Conservation (phyloP, 2,888 invertebrate species). For the Cephus pygmeus region DNA sequence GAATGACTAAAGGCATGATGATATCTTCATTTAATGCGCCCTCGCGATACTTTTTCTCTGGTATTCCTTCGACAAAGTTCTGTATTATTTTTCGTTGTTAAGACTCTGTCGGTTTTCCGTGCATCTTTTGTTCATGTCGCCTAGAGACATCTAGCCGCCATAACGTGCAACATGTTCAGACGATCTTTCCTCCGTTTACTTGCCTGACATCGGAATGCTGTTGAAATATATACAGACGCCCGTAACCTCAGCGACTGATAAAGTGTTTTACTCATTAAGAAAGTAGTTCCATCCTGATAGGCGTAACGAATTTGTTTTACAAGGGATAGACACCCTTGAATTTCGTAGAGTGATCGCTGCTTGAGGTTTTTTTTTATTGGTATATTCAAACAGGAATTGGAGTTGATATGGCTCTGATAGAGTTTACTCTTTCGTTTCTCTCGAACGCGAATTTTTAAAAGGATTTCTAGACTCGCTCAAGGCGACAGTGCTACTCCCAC, state of each 20-base stretch:
- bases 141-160: neutral
- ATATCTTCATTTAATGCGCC: neutral
- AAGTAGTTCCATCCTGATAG: neutral
- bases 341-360: neutral
- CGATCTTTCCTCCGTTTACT: neutral
- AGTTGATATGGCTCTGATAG: neutral
- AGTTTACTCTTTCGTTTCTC: neutral
- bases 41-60: neutral
- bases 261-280: neutral
- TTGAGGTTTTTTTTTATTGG: neutral
- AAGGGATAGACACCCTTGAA: neutral
- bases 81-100: neutral
- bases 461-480: neutral
- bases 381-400: neutral
- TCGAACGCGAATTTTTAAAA: neutral
- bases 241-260: neutral
- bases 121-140: neutral
- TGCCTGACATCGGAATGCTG: neutral
- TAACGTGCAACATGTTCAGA: neutral
- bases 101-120: neutral
- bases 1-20: neutral
- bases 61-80: neutral
- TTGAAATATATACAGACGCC: neutral
- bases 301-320: neutral
- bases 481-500: neutral